These are phyloP conservation scores for Cavia porcellus DNA, from an alignment of 2,113 vertebrate species.

Conservation along the genomic window DNA sequence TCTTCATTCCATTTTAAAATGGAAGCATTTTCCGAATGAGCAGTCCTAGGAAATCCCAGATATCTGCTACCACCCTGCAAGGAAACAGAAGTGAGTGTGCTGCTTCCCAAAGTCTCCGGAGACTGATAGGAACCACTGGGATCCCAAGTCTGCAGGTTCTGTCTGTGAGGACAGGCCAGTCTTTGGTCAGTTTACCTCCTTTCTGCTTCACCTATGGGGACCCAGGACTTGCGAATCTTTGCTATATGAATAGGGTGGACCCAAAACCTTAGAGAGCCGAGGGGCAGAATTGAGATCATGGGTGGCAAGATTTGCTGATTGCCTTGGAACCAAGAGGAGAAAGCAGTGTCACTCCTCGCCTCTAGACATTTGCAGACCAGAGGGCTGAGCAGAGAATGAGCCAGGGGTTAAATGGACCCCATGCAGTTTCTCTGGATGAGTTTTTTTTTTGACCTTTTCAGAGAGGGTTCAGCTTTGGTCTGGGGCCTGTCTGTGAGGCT, in stretches of 20 bases:
- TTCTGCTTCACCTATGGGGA: background rate
- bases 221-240: background rate
- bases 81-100: background rate
- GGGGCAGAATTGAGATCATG: background rate
- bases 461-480: background rate
- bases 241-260: background rate
- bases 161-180: background rate
- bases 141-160: background rate
- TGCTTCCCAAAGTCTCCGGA: background rate
- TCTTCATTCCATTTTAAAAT: background rate
- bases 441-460: slow-evolving; percentile 54
- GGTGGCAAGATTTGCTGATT: background rate
- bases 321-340: background rate
- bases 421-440: background rate
- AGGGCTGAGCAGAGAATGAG: background rate
- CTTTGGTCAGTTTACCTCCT: background rate
- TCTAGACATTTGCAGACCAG: background rate
- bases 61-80: background rate
- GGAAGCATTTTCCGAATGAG: background rate
- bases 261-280: background rate
- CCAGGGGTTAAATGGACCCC: background rate
- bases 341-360: background rate
- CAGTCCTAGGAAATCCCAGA: background rate
- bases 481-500: background rate
- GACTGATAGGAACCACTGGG: background rate